Evolutionary conservation across 2,888 invertebrate species (phyloP), one percentile per base, ranked within the genome.

Genomic region (Ametastegia equiseti): DNA sequence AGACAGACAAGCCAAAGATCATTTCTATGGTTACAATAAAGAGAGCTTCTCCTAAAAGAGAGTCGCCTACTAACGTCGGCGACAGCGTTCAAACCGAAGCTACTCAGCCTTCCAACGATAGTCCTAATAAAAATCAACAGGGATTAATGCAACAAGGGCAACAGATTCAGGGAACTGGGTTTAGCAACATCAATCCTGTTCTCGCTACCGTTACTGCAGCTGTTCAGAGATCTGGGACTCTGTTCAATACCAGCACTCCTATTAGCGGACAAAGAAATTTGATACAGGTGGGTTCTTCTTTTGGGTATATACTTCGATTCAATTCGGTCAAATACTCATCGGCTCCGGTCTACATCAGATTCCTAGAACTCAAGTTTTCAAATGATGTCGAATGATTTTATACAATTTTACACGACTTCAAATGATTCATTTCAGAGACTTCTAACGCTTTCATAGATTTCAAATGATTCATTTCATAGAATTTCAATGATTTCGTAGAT

Each of bases 1-100:
- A 83, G 33, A 45, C 82, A 1, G 91, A 91, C 5, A 91, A 91
- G 80, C 91, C 91, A 2, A 92, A 92, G 81, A 90, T 92, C 57
- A 91, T 91, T 71, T 92, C 91, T 1, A 90, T 92, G 89, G 89
- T 92, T 1, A 91, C 91, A 11, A 88, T 92, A 0, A 92, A 91
- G 77, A 85, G 90, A 63, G 88, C 90, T 0, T 90, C 91, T 9
- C 90, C 90, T 0, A 87, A 87, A 13, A 83, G 88, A 54, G 89
- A 90, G 23, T 82, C 83, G 0, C 86, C 87, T 1, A 87, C 88
- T 0, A 84, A 73, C 3, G 82, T 39, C 5, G n/a, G 9, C n/a
- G 47, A 83, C 3, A 86, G 87, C 33, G 84, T 57, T 65, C 86
- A 87, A 15, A 84, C 82, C 47, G 86, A 81, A 57, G 83, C 60